Evolutionary conservation across 2,797 vertebrate genomes (phyloP), one percentile per base, ranked within the genome.

Genomic region (Glossophaga mutica): DNA sequence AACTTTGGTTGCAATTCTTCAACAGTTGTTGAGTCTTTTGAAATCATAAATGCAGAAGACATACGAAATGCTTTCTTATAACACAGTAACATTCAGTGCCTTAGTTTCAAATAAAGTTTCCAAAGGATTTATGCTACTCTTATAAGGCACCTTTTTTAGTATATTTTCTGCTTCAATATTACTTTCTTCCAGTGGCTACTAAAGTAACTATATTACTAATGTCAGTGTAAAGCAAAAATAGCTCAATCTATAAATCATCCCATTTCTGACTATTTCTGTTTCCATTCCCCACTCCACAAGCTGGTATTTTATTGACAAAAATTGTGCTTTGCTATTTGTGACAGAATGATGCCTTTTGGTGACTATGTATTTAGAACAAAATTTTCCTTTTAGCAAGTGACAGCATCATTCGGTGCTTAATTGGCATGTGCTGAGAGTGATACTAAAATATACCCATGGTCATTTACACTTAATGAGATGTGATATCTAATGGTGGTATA

Each of bases 281-380:
- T 88, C 65, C 44, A 77, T 57, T 87, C 19, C 19, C 62, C 26
- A 68, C 3, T 15, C 34, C 42, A 81, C n/a, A 84, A 82, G 11
- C 37, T n/a, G n/a, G 19, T 76, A 90, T 83, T 83, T 91, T 78
- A 92, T 34, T 71, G 65, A 91, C n/a, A 34, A 94, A 85, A 77
- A 42, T 2, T 29, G 21, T 82, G 44, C 24, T 94, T 87, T 76
- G 18, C 57, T 74, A 71, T 46, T 84, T 93, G 37, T 65, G 52
- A 95, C 12, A 87, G 52, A 83, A 94, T 18, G 7, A 95, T 52
- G 8, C 34, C 22, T 95, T 95, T 93, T 74, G 93, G 71, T 34
- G 52, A 59, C 22, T 89, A 42, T 42, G 79, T 39, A 85, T 83
- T 84, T 85, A 91, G 32, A 92, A 86, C 11, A 81, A 68, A 95